Conservation (phyloP, 2,113 vertebrate species). For the Perognathus longimembris region DNA sequence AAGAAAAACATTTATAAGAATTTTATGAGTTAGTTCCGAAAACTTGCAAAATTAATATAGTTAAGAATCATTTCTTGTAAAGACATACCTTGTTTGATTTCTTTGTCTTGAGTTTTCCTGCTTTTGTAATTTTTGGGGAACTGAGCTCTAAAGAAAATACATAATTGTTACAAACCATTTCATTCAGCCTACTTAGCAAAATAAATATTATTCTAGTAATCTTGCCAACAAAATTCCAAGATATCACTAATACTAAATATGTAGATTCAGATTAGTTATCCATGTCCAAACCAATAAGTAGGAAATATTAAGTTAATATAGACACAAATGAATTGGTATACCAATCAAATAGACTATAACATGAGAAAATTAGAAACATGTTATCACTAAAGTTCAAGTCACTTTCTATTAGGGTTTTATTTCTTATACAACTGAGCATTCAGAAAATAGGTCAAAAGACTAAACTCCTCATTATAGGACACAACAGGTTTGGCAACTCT, state of each 20-base stretch:
- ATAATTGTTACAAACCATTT: slow-evolving; percentile 54
- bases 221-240: slow-evolving; percentile 13
- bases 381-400: not conserved
- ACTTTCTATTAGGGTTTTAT: not conserved
- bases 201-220: not conserved
- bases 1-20: slow-evolving; percentile 44
- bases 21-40: not conserved
- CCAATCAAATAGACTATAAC: not conserved
- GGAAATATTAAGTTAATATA: not conserved
- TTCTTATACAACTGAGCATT: slow-evolving; percentile 14
- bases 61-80: slow-evolving; percentile 37
- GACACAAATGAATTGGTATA: not conserved
- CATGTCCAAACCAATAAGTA: slow-evolving; percentile 20
- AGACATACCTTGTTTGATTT: slow-evolving; percentile 94
- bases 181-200: slow-evolving; percentile 40
- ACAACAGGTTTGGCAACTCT: slow-evolving; percentile 1
- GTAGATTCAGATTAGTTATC: not conserved
- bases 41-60: slow-evolving; percentile 19
- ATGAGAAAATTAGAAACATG: slow-evolving; percentile 23
- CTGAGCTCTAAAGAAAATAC: slow-evolving; percentile 87
- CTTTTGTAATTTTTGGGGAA: slow-evolving; percentile 91
- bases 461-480: slow-evolving; percentile 45
- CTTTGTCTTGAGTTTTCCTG: slow-evolving; percentile 90
- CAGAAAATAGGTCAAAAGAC: slow-evolving; percentile 47
- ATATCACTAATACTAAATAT: slow-evolving; percentile 10